Conservation (phyloP, 2,797 vertebrate genomes). For the Pseudochirops corinnae region DNA sequence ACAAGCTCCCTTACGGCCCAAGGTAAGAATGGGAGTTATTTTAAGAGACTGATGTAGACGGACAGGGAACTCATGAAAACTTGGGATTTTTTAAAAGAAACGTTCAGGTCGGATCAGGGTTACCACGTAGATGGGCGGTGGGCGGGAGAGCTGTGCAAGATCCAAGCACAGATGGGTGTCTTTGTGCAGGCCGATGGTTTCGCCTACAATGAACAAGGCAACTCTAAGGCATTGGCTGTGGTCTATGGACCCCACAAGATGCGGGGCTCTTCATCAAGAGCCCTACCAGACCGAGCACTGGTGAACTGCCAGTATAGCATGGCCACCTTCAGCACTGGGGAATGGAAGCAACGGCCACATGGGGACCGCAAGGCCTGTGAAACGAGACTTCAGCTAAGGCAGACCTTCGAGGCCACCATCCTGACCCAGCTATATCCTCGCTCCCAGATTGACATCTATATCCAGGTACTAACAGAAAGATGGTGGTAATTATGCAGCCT, state of each 20-base stretch:
- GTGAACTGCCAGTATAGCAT: constrained; percentile 97
- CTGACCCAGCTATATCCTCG: constrained; percentile 94
- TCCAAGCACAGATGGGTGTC: no score
- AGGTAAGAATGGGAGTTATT: background rate
- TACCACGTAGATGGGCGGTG: no score
- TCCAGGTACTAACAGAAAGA: constrained; percentile 97
- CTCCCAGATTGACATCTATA: constrained; percentile 96
- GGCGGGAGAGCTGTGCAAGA: no score
- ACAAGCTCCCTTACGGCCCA: background rate
- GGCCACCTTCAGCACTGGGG: constrained; percentile 95
- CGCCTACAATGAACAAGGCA: no score
- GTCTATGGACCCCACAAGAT: constrained; percentile 82
- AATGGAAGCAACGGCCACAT: constrained; percentile 93
- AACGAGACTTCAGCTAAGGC: constrained; percentile 94
- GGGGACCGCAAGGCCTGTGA: constrained; percentile 94
- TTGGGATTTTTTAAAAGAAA: background rate
- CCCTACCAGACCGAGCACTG: constrained; percentile 91
- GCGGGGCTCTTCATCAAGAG: constrained; percentile 90
- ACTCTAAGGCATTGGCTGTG: no score
- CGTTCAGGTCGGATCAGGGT: no score
- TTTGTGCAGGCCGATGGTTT: no score
- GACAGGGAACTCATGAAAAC: background rate
- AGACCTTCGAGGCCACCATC: constrained; percentile 95
- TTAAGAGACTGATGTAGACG: background rate
- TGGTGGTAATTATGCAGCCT: constrained; percentile 94